Conservation (phyloP, 2,888 invertebrate species). For the Amphipoea oculea region DNA sequence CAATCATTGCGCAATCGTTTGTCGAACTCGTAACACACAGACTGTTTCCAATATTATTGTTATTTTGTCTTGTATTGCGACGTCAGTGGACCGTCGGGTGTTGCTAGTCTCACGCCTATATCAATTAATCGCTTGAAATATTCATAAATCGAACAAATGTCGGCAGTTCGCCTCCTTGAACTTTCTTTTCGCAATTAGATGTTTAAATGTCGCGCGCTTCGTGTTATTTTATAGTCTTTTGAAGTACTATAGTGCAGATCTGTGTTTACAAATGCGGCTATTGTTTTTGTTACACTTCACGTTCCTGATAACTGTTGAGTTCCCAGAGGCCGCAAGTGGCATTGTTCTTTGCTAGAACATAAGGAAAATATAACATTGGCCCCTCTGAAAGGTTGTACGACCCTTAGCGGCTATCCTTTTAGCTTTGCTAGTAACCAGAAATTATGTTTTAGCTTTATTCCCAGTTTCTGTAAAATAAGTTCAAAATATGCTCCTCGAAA, state of each 20-base stretch:
- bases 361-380: constrained; percentile 1
- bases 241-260: not conserved
- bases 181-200: constrained; percentile 75
- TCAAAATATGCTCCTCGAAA: not conserved
- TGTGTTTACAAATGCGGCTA: constrained; percentile 11
- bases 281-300: constrained; percentile 18
- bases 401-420: not conserved
- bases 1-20: constrained; percentile 51
- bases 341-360: not conserved
- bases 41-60: constrained; percentile 34
- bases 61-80: constrained; percentile 22
- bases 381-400: not conserved
- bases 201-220: constrained; percentile 35
- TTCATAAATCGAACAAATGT: constrained; percentile 75
- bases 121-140: constrained; percentile 81
- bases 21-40: constrained; percentile 36
- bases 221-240: constrained; percentile 22
- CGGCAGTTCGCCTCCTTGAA: constrained; percentile 75
- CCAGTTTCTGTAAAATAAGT: constrained; percentile 1
- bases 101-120: constrained; percentile 75
- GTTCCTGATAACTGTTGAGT: not conserved
- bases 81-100: constrained; percentile 70
- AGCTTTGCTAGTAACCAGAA: not conserved
- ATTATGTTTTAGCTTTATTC: not conserved
- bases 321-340: not conserved